These are phyloP conservation scores for Sabellastarte sp. DNA, from an alignment of 2,888 invertebrate species.

Conservation along the genomic window DNA sequence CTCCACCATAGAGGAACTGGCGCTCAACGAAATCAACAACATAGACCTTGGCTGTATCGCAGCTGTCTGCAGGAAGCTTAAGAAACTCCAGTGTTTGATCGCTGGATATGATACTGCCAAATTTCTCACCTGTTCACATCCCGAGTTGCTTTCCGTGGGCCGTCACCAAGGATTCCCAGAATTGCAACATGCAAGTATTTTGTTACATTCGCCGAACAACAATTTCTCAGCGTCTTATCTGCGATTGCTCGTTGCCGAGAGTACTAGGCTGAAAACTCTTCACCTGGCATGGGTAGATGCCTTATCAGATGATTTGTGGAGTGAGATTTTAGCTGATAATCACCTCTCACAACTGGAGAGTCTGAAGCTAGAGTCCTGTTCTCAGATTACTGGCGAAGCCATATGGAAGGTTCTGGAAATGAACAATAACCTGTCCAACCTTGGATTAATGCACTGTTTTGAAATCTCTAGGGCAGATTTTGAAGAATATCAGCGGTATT, in stretches of 20 bases:
- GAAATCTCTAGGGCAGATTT: background rate
- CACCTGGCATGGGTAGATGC: background rate
- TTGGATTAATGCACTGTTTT: background rate
- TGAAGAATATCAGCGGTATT: background rate
- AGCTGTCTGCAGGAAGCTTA: conserved; percentile 21
- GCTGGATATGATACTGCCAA: conserved; percentile 2
- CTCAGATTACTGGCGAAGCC: background rate
- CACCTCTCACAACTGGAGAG: background rate
- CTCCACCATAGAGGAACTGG: conserved; percentile 11
- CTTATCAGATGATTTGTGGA: background rate
- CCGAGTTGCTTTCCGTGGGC: background rate
- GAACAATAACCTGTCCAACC: background rate
- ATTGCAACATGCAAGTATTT: background rate
- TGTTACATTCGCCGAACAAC: conserved; percentile 1
- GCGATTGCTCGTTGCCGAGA: background rate
- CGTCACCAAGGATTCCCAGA: background rate
- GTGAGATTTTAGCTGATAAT: background rate
- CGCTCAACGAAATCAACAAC: conserved; percentile 22
- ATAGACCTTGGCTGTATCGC: conserved; percentile 25
- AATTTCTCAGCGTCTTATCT: conserved; percentile 3
- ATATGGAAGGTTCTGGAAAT: background rate
- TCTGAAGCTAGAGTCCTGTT: background rate
- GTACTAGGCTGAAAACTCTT: background rate
- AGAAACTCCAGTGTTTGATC: conserved; percentile 14
- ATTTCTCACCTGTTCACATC: conserved; percentile 7